Evolutionary conservation across 2,888 invertebrate genomes (phyloP), one percentile per base, ranked within the genome.

Genomic region (Brassicogethes aeneus): DNA sequence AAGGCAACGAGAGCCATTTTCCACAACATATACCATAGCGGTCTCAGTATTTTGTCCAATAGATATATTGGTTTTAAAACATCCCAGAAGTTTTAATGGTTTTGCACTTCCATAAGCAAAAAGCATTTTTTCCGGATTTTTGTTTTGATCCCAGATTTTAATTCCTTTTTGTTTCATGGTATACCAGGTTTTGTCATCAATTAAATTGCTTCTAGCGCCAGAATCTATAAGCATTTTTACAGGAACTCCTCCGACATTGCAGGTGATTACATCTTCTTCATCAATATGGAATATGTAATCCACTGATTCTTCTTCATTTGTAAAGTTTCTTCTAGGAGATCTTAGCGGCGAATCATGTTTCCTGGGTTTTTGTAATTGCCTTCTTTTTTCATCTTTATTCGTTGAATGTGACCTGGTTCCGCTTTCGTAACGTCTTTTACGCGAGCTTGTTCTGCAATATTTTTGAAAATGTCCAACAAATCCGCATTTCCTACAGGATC

Each of bases 381-480:
- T n/a, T 10, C 23, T 23, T 23, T 23, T 23, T 23, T 5, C 7
- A 7, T 23, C 23, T 23, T 23, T 23, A 7, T 23, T 10, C 5
- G 23, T 10, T 5, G 12, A 3, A 8, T n/a, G 13, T 33, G n/a
- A 13, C 13, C 13, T 33, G 23, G 10, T 7, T 23, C 10, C 10
- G 7, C 10, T 23, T n/a, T n/a, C n/a, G n/a, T n/a, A n/a, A n/a
- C n/a, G n/a, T n/a, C n/a, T n/a, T n/a, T n/a, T n/a, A n/a, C n/a
- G n/a, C n/a, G n/a, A n/a, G n/a, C n/a, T 16, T 36, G 36, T 36
- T 15, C 17, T 36, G 37, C 50, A 48, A 33, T 46, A 50, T 35
- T 37, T 37, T 14, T 37, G 38, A 23, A 49, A 56, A 47, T 57
- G 53, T 7, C 53, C 53, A 12, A 39, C 15, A 32, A 42, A 42